Conservation (phyloP, 2,113 vertebrate species). For the Chamaea fasciata region DNA sequence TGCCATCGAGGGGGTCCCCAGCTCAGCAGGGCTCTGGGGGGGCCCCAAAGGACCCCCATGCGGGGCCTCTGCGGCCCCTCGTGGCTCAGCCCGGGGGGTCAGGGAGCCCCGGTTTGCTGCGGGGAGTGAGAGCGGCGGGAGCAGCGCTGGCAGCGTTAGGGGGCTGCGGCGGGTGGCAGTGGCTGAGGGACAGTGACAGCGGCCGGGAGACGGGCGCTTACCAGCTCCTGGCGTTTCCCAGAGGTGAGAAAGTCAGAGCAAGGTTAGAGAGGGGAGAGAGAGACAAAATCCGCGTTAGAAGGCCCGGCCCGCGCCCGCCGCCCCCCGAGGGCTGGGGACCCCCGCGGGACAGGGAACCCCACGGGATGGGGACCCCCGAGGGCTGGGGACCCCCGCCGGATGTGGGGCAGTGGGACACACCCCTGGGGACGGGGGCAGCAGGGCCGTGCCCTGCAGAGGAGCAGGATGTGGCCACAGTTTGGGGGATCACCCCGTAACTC, state of each 20-base stretch:
- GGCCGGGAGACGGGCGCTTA: background rate
- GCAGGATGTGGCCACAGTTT: background rate
- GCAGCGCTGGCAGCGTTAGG: background rate
- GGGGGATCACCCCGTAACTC: accelerated
- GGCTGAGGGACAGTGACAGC: background rate
- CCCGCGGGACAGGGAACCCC: background rate
- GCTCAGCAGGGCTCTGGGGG: background rate
- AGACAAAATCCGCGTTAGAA: conserved; percentile 26
- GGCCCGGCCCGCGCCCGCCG: background rate
- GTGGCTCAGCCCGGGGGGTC: background rate
- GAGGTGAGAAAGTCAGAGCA: conserved; percentile 45
- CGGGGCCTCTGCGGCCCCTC: background rate
- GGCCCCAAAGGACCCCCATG: background rate
- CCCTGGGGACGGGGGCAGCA: background rate
- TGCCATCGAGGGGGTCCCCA: background rate
- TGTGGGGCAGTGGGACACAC: background rate
- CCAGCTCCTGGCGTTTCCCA: conserved; percentile 45
- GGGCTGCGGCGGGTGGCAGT: background rate
- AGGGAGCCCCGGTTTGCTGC: background rate
- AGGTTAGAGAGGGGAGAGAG: conserved; percentile 27
- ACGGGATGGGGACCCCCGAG: background rate
- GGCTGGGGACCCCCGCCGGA: background rate
- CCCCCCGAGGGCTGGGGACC: background rate
- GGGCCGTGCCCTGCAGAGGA: background rate
- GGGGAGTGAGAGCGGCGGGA: background rate